A percentile compares a stretch with the other conserved stretches of the same genome.
Evolutionary conservation across 2,888 invertebrate genomes (phyloP).

Genomic region (Pollenia labialis): DNA sequence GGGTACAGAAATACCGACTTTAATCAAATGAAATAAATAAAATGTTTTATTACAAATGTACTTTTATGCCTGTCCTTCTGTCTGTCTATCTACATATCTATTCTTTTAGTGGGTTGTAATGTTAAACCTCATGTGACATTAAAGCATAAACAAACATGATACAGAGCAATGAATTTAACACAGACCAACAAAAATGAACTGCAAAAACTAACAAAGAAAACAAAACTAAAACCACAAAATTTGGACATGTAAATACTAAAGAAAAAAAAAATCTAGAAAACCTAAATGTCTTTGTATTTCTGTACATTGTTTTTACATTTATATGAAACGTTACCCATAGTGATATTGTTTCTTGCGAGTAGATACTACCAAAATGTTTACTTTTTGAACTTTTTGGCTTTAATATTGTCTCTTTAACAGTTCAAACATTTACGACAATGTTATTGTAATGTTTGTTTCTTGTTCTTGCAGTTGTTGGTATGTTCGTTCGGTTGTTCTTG

Average conservation of each 20-base stretch:
- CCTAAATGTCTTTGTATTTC: constrained; percentile 51
- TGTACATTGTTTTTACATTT: constrained; percentile 57
- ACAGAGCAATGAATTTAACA: constrained; percentile 61
- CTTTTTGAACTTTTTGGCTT: constrained; percentile 64
- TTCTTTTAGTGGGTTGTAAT: constrained; percentile 65
- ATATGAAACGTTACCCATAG: constrained; percentile 65
- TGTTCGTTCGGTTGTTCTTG: constrained; percentile 47
- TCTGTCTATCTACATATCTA: constrained; percentile 36
- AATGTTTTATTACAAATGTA: constrained; percentile 36
- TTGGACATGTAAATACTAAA: constrained; percentile 48
- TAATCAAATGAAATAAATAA: constrained; percentile 41
- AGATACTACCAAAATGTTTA: constrained; percentile 40
- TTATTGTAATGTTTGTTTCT: constrained; percentile 68
- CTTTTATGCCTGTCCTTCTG: constrained; percentile 3
- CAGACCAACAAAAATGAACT: constrained; percentile 15
- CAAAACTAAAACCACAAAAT: background rate
- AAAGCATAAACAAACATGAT: constrained; percentile 70
- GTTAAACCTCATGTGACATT: constrained; percentile 70
- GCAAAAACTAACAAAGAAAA: constrained; percentile 26
- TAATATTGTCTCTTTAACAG: constrained; percentile 71
- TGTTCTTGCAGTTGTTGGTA: constrained; percentile 47
- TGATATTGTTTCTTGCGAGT: constrained; percentile 54
- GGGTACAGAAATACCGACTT: constrained; percentile 45
- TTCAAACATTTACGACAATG: constrained; percentile 68
- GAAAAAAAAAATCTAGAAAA: constrained; percentile 21